Conservation (phyloP, 2,888 invertebrate genomes). For the Meiosimyza platycephala region DNA sequence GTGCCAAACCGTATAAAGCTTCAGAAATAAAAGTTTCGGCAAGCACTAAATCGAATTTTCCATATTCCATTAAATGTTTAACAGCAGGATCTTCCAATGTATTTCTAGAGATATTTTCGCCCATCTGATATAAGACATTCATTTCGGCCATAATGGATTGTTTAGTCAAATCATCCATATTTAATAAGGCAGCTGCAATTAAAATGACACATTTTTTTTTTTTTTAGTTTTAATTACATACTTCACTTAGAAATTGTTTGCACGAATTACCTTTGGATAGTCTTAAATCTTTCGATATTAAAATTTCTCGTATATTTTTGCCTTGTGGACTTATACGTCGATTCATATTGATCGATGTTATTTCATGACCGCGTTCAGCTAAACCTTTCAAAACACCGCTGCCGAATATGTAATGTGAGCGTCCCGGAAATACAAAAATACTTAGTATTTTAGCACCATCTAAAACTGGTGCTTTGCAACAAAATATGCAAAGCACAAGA, state of each 20-base stretch:
- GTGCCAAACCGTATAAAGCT: slow-evolving; percentile 53
- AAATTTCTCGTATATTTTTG: slow-evolving; percentile 45
- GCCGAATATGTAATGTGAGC: slow-evolving; percentile 50
- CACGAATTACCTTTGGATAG: too few relatives aligned
- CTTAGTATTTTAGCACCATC: slow-evolving; percentile 35
- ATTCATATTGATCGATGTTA: slow-evolving; percentile 55
- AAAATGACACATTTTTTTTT: too few relatives aligned
- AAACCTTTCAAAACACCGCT: slow-evolving; percentile 59
- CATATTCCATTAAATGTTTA: slow-evolving; percentile 48
- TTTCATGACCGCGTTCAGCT: slow-evolving; percentile 61
- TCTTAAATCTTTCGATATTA: slow-evolving; percentile 17
- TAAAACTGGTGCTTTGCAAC: neutral
- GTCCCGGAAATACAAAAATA: slow-evolving; percentile 36
- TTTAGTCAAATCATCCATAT: too few relatives aligned
- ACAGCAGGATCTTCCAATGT: slow-evolving; percentile 46
- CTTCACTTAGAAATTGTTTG: too few relatives aligned
- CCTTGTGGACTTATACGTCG: slow-evolving; percentile 45
- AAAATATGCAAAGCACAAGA: too few relatives aligned
- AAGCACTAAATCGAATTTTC: slow-evolving; percentile 57
- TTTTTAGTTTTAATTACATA: too few relatives aligned
- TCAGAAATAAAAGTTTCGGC: slow-evolving; percentile 57
- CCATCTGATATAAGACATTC: slow-evolving; percentile 46
- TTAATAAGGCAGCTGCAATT: too few relatives aligned
- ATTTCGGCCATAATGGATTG: too few relatives aligned
- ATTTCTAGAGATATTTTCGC: slow-evolving; percentile 39